Percentiles rank a stretch among this genome's conserved stretches.
Conservation (phyloP, 1,140 invertebrate species). For the Lamellibrachia luymesi region DNA sequence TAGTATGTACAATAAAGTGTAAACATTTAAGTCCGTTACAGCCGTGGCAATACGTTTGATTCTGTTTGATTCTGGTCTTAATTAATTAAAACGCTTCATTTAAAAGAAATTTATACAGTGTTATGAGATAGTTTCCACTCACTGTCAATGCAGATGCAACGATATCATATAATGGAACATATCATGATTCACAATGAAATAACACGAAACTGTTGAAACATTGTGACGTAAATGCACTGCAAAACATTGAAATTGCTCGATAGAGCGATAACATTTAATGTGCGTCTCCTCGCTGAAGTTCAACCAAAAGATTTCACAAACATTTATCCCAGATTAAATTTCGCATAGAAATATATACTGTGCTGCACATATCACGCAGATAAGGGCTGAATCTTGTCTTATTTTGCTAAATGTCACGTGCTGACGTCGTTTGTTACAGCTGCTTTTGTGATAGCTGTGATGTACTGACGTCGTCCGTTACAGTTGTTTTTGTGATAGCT, state of each 20-base stretch:
- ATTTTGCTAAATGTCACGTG: not conserved
- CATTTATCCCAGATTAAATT: not conserved
- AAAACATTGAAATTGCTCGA: not conserved
- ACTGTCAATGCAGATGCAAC: not conserved
- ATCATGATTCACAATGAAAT: not conserved
- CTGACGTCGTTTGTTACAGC: too few relatives aligned
- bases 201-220: not conserved
- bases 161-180: not conserved
- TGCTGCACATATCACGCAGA: not conserved
- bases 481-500: not conserved
- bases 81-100: not conserved
- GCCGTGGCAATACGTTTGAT: too few relatives aligned
- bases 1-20: too few relatives aligned
- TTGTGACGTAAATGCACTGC: not conserved
- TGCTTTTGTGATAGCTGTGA: not conserved
- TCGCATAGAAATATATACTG: not conserved
- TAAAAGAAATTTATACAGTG: not conserved
- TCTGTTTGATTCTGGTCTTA: not conserved
- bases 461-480: not conserved
- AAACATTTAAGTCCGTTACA: too few relatives aligned
- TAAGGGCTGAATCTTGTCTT: not conserved
- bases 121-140: not conserved
- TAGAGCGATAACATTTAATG: not conserved
- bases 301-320: not conserved
- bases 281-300: not conserved